Evolutionary conservation across 2,797 vertebrate genomes (phyloP).

Genomic region (Luscinia luscinia): DNA sequence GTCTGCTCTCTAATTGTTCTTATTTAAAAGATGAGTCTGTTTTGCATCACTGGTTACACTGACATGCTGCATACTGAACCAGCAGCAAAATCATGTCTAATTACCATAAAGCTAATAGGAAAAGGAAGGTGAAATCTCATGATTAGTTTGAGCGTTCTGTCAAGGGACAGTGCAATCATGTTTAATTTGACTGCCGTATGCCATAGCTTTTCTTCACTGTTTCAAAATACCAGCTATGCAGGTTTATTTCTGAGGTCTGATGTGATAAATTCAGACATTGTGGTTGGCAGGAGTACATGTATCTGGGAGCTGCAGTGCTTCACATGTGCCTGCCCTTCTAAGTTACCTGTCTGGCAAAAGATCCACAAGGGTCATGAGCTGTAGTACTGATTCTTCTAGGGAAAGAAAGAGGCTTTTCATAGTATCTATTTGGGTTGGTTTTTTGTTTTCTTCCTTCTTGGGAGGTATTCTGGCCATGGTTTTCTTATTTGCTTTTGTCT

Average conservation of each 20-base stretch:
- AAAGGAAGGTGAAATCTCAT: conserved; percentile 69
- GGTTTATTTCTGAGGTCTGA: conserved; percentile 1
- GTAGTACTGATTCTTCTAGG: neutral
- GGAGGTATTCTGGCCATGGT: neutral
- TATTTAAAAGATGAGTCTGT: conserved; percentile 61
- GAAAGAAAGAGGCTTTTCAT: neutral
- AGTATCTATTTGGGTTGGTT: neutral
- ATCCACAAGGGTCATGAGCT: neutral
- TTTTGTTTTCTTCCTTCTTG: neutral
- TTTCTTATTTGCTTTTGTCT: conserved; percentile 18
- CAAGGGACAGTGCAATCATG: conserved; percentile 60
- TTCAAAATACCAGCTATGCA: conserved; percentile 16
- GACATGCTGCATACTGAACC: conserved; percentile 56
- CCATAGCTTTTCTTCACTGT: conserved; percentile 16
- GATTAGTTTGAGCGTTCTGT: conserved; percentile 56
- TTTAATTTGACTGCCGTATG: conserved; percentile 65
- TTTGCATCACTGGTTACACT: conserved; percentile 56
- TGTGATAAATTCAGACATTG: neutral
- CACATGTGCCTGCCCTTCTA: neutral
- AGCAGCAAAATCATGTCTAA: conserved; percentile 64
- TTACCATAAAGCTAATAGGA: conserved; percentile 66
- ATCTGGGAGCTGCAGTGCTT: neutral
- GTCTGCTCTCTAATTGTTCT: conserved; percentile 55
- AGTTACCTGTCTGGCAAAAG: neutral
- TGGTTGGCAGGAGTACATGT: neutral